Evolutionary conservation across 1,140 invertebrate genomes (phyloP).

Genomic region (Drosophila ohnishii): DNA sequence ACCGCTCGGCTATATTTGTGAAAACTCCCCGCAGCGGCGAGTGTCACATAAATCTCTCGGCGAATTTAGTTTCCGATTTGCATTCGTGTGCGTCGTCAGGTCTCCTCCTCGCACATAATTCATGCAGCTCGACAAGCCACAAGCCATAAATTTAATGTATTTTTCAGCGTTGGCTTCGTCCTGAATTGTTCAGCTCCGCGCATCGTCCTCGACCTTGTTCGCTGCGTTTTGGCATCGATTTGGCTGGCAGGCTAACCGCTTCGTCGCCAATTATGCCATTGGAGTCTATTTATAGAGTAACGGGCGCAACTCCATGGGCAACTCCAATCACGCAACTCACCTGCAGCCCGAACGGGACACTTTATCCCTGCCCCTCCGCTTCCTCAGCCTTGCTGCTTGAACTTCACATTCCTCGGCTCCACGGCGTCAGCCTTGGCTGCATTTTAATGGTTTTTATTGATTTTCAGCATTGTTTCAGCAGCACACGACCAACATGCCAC

Average conservation of each 20-base stretch:
- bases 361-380: constrained; percentile 4
- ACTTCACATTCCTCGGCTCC: constrained; percentile 66
- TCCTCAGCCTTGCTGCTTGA: constrained; percentile 67
- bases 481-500: constrained; percentile 24
- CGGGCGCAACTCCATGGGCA: constrained; percentile 38
- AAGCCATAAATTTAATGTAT: constrained; percentile 65
- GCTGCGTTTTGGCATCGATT: constrained; percentile 67
- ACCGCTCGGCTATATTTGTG: constrained; percentile 8
- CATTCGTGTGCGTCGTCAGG: constrained; percentile 49
- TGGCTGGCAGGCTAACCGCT: constrained; percentile 51
- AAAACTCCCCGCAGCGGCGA: background rate
- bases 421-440: constrained; percentile 57
- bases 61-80: constrained; percentile 72
- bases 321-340: constrained; percentile 62
- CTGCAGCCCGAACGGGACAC: constrained; percentile 20
- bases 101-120: constrained; percentile 43
- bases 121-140: constrained; percentile 48
- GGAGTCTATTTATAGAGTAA: constrained; percentile 62
- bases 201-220: constrained; percentile 66
- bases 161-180: constrained; percentile 22
- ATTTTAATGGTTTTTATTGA: constrained; percentile 80
- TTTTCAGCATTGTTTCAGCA: constrained; percentile 61
- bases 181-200: constrained; percentile 25
- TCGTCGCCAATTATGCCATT: constrained; percentile 65
- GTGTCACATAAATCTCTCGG: constrained; percentile 60